These are phyloP conservation scores for Leptopilina syphax DNA, from an alignment of 2,888 invertebrate genomes.

Conservation along the genomic window DNA sequence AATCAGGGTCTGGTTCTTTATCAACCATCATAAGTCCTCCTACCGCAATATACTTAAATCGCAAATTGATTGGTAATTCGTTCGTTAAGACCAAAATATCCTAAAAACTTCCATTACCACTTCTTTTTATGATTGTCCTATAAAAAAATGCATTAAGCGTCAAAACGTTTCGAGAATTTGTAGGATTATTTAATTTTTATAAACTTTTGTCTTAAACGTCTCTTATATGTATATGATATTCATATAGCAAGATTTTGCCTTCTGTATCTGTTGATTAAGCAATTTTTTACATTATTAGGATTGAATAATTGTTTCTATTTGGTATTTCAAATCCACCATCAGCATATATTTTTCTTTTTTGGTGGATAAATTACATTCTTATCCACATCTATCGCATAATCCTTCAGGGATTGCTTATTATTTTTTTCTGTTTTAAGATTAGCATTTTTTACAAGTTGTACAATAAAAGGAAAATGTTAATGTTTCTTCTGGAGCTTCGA, in stretches of 20 bases:
- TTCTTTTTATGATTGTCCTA: background rate
- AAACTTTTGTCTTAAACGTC: too few species aligned
- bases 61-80: constrained; percentile 38
- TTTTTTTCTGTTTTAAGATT: too few species aligned
- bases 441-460: constrained; percentile 22
- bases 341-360: background rate
- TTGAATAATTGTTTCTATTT: background rate
- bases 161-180: background rate
- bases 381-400: background rate
- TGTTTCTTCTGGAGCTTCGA: constrained; percentile 34
- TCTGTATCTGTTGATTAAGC: too few species aligned
- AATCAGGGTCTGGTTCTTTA: constrained; percentile 37
- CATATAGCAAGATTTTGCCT: too few species aligned
- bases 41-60: constrained; percentile 41
- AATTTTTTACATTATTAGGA: background rate
- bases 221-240: too few species aligned
- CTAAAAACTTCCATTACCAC: background rate
- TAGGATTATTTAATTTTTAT: too few species aligned
- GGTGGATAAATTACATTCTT: background rate
- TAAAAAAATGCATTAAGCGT: background rate
- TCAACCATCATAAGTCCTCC: constrained; percentile 31
- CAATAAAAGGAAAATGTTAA: constrained; percentile 45
- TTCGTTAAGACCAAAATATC: constrained; percentile 21
- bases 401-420: background rate
- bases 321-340: background rate